Base-by-base conservation (phyloP, 2,888 invertebrate species). In the Anorthoa munda region DNA sequence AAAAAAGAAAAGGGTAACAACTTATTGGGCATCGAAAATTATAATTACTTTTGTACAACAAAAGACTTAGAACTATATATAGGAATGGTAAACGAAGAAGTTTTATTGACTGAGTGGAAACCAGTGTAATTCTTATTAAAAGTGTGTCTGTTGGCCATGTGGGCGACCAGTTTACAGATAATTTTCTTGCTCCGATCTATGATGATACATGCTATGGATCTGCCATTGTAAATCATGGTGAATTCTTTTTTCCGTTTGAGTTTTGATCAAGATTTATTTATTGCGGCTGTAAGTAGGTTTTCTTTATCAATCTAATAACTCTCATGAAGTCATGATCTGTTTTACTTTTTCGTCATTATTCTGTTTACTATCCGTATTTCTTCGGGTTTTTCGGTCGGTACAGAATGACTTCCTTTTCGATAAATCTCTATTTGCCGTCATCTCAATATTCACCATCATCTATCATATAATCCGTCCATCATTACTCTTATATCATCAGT, bases 111-210 rank as follows among this genome's bases (percentile, higher is more conserved):
- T 0, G 17, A 55, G 50, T 21, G 39, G 60, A 60, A 79, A 84
- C 76, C 72, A 70, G 82, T 74, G 65, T 23, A 31, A 79, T 79
- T 82, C 72, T 82, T 81, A 69, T 72, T 61, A 80, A 71, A 81
- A 81, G 84, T 83, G 68, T 84, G 83, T 84, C 76, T 84, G 64
- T 70, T 79, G 72, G 67, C 17, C 74, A 13, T 51, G 15, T 45
- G 46, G 2, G 17, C 46, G 74, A 84, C 83, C 72, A 60, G 84
- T 79, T 81, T 55, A 13, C 18, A 59, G 63, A 46, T 73, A 53
- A 72, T 77, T 66, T 74, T 77, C 66, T 66, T 78, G 50, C 77
- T n/a, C 2, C 50, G 46, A 83, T 17, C 51, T 46, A 71, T n/a
- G 56, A 78, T 71, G 48, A 46, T 17, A 21, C 15, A 1, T 13